Evolutionary conservation across 2,113 vertebrate genomes (phyloP), one percentile per base, ranked within the genome.

Genomic region (Camarhynchus parvulus): DNA sequence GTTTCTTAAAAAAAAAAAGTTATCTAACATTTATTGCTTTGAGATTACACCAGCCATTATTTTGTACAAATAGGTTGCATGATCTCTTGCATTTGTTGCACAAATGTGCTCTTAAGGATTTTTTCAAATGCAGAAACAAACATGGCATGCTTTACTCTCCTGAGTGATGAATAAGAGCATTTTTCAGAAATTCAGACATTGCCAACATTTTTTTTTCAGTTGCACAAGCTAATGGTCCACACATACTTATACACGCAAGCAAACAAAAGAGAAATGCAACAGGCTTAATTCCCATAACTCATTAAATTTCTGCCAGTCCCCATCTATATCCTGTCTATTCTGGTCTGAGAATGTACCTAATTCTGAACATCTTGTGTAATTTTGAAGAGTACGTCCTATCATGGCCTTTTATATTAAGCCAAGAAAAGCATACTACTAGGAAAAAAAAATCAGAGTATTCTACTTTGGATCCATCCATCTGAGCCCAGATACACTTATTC

Each of bases 351-450:
- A 47, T 3, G 42, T 56, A 76, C 46, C 58, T 37, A 44, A 17
- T 52, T 81, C 58, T 66, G 70, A 84, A 70, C 39, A 87, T 25
- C 74, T 75, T 72, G 41, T 72, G 69, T 81, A 52, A 33, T 79
- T 95, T 72, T 78, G 72, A 47, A 24, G 78, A 92, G n/a, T 53
- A 52, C 41, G 52, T 49, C 35, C 74, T 82, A 83, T 92, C 79
- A 64, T 18, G 37, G 12, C 24, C 18, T 25, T 64, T 95, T 74
- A 53, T 56, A 83, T 1, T 58, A 37, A 96, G 50, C 30, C 81
- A 67, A 75, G 27, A 81, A 94, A 83, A 95, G 17, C 50, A 23
- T 13, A 67, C 15, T 41, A 22, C 13, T 49, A 49, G 66, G 20
- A 4, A 5, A 11, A 56, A 24, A 52, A 62, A 80, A 81, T n/a